Conservation (phyloP, 2,113 vertebrate species). For the Lucifuga dentata region DNA sequence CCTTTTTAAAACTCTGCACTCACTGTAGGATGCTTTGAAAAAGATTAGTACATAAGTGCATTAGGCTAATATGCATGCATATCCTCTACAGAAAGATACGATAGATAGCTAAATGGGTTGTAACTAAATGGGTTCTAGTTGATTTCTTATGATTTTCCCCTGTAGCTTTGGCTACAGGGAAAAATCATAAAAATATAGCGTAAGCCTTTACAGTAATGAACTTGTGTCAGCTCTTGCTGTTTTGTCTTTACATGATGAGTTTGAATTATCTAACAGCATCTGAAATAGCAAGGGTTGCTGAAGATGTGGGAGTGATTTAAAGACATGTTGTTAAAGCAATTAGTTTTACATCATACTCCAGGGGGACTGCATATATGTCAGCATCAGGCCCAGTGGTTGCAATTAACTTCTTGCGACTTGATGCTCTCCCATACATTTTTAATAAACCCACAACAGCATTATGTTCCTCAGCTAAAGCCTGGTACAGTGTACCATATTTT, state of each 20-base stretch:
- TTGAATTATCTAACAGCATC: constrained; percentile 20
- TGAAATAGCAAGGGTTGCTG: constrained; percentile 14
- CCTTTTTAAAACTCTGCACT: neutral
- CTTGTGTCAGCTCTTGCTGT: neutral
- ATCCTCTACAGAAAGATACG: neutral
- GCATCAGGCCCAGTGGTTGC: constrained; percentile 34
- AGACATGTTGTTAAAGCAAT: constrained; percentile 55
- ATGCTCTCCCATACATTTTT: constrained; percentile 65
- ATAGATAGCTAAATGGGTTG: neutral
- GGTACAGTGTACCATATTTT: neutral
- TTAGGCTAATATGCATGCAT: neutral
- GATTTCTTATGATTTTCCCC: neutral
- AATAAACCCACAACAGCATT: constrained; percentile 57
- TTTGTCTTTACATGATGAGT: constrained; percentile 9
- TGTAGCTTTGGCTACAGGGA: neutral
- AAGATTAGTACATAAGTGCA: too few relatives aligned
- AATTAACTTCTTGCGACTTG: constrained; percentile 60
- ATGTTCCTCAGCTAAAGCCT: constrained; percentile 20
- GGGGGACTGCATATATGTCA: constrained; percentile 47
- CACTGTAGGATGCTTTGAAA: neutral
- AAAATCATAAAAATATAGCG: too few relatives aligned
- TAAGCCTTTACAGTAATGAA: neutral
- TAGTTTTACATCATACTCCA: constrained; percentile 52
- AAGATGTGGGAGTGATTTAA: constrained; percentile 47
- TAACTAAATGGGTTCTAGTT: too few relatives aligned